phyloP scores from a whole-genome alignment of 2,888 invertebrate species.

The Timema podura region DNA sequence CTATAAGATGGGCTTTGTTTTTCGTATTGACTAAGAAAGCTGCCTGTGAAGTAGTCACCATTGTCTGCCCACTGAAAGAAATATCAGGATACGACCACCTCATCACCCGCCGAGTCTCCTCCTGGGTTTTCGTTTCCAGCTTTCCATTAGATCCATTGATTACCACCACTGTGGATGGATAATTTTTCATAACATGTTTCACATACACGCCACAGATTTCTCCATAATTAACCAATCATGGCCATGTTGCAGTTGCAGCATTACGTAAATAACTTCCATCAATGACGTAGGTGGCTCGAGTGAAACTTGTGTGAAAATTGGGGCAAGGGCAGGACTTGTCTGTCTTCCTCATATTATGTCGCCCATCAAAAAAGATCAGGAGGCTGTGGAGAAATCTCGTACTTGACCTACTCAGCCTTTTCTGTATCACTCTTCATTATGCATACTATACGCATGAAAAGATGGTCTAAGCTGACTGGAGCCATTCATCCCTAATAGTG shows the following conservation, averaged over 20 bases:
- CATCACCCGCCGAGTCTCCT: background rate
- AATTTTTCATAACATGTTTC: background rate
- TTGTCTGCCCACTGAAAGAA: background rate
- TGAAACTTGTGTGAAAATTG: conserved; percentile 1
- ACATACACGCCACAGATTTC: background rate
- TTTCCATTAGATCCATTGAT: background rate
- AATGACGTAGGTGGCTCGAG: background rate
- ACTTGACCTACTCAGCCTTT: conserved; percentile 3
- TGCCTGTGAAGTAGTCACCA: conserved; percentile 2
- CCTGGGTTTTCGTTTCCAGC: conserved; percentile 2
- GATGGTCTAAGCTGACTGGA: background rate
- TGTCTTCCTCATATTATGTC: conserved; percentile 2
- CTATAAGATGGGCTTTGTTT: background rate
- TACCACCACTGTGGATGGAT: background rate
- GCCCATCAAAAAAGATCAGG: background rate
- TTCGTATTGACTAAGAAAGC: background rate
- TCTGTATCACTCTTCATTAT: conserved; percentile 3
- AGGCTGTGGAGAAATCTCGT: conserved; percentile 2
- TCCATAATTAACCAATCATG: background rate
- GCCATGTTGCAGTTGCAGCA: conserved; percentile 10
- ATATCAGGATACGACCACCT: conserved; percentile 10
- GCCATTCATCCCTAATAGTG: background rate
- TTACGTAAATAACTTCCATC: conserved; percentile 4
- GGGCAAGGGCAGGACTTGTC: background rate
- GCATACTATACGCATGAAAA: conserved; percentile 10